Base-by-base conservation (phyloP, 2,113 vertebrate species). In the Apeltes quadracus region DNA sequence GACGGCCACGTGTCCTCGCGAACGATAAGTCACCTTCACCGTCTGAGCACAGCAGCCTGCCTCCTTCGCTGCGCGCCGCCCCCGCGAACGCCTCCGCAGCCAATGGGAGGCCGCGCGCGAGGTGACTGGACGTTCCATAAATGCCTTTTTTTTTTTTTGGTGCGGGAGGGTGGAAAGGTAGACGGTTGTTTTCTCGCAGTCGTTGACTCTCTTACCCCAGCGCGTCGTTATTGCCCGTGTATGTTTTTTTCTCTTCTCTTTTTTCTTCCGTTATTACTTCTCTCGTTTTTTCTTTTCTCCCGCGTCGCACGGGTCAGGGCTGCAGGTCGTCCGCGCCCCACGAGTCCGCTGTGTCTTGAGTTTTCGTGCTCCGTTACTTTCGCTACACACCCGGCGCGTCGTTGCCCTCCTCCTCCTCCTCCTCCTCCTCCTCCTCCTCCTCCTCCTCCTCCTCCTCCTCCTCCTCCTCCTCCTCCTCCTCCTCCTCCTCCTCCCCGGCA, bases 101-200 rank as follows among this genome's bases (percentile, higher is more conserved):
- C 97, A 97, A 98, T 98, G 88, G 88, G 93, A 94, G 89, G 87
- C 78, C 84, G 91, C 91, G 91, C 91, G 91, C 73, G 59, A 80
- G 71, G 91, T 94, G 94, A 94, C 94, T 93, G 94, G 94, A 92
- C 92, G 86, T 81, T 89, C 91, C 95, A 91, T 95, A 95, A 95
- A 95, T 93, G 93, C 32, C 32, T 34, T 6, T 34, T 34, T 34
- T 34, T 34, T 34, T 34, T 34, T 34, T 34, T 34, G 32, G 32
- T 7, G 32, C 32, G 4, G 32, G 29, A n/a, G 29, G 8, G 87
- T 88, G 88, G 91, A 91, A 93, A 94, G 89, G 90, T 83, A 91
- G 87, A 87, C 91, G 92, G 89, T 25, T 78, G 92, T 93, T 75
- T 81, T 70, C 50, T 66, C 38, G 23, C 10, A 25, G 38, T 39